phyloP scores from a whole-genome alignment of 2,113 vertebrate genomes.

The Sturnira hondurensis region DNA sequence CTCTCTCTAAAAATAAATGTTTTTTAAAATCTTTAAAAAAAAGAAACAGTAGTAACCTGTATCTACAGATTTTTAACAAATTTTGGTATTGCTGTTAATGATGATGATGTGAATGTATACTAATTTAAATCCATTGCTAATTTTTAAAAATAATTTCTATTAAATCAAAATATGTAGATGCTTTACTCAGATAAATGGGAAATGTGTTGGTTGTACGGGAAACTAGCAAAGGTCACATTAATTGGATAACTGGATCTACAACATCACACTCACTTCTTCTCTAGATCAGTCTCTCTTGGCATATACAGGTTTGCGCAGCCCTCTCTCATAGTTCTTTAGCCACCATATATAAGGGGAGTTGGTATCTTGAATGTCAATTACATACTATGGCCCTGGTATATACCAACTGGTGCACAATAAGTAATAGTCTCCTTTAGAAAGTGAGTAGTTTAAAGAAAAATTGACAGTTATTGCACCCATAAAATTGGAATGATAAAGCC shows the following conservation, averaged over 20 bases:
- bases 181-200: background rate
- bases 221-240: background rate
- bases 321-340: background rate
- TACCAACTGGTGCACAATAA: background rate
- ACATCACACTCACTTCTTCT: background rate
- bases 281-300: background rate
- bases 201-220: background rate
- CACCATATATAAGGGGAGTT: background rate
- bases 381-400: background rate
- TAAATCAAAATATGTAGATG: background rate
- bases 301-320: background rate
- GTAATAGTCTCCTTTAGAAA: background rate
- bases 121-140: background rate
- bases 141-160: background rate
- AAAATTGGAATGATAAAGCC: background rate
- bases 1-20: too few relatives aligned
- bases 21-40: too few relatives aligned
- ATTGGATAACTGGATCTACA: background rate
- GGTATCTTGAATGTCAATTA: background rate
- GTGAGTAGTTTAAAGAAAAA: background rate
- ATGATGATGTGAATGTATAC: background rate
- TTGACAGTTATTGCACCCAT: background rate
- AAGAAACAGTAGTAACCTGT: background rate
- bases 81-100: background rate
- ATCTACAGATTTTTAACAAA: background rate